Evolutionary conservation across 2,888 invertebrate species (phyloP).

Genomic region (Hipparchia sbordonii): DNA sequence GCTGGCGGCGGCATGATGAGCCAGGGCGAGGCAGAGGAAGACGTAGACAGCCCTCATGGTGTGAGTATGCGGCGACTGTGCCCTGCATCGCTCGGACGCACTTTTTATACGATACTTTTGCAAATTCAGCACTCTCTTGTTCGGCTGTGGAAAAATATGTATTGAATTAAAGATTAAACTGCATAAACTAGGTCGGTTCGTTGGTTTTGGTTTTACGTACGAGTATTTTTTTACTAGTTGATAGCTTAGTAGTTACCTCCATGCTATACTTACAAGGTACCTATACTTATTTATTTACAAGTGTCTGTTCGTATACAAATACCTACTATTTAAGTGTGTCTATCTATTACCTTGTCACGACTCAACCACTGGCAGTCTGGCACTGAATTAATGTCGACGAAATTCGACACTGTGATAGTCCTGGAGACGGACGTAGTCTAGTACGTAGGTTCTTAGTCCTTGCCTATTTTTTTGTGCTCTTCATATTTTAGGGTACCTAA

Average conservation of each 20-base stretch:
- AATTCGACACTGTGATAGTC: not conserved
- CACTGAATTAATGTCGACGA: too few species aligned
- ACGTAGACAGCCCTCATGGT: constrained; percentile 70
- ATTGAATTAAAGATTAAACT: constrained; percentile 5
- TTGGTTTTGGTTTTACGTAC: not conserved
- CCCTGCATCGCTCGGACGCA: constrained; percentile 20
- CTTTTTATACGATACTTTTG: constrained; percentile 37
- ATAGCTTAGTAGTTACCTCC: too few species aligned
- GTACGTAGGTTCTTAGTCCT: too few species aligned
- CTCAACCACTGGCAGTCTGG: too few species aligned
- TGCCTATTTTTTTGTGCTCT: too few species aligned
- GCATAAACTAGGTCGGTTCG: not conserved
- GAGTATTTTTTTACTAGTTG: not conserved
- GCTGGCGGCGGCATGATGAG: constrained; percentile 59
- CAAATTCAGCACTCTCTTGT: constrained; percentile 24
- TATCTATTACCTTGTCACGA: too few species aligned
- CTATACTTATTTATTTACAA: too few species aligned
- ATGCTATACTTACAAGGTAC: too few species aligned
- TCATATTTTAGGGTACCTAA: too few species aligned
- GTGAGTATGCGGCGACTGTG: constrained; percentile 50
- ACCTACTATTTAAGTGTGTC: too few species aligned
- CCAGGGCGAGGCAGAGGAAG: constrained; percentile 65
- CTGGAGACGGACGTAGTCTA: not conserved
- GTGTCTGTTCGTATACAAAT: too few species aligned
- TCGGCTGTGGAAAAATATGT: not conserved